phyloP scores from a whole-genome alignment of 2,113 vertebrate species.

The Saimiri boliviensis region DNA sequence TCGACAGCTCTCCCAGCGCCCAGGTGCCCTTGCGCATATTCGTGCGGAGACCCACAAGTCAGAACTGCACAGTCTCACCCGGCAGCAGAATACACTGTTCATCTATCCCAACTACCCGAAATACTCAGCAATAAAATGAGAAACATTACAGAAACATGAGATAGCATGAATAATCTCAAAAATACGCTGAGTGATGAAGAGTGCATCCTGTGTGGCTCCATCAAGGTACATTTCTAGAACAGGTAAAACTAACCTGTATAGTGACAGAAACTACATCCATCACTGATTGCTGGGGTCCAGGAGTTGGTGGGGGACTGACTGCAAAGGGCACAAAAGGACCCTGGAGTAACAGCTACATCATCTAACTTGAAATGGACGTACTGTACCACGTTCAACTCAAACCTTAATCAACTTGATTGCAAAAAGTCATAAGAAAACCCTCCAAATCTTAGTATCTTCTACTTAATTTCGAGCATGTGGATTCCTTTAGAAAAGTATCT shows the following conservation, averaged over 20 bases:
- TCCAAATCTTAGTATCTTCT: not conserved
- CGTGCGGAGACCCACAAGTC: rapidly evolving
- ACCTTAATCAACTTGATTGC: too few species aligned
- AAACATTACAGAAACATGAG: not conserved
- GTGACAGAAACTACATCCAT: not conserved
- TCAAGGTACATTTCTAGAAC: not conserved
- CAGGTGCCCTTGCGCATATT: not conserved
- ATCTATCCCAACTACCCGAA: too few species aligned
- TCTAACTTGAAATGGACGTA: not conserved
- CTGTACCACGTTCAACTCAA: not conserved
- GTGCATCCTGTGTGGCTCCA: not conserved
- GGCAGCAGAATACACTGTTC: rapidly evolving
- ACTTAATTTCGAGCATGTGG: not conserved
- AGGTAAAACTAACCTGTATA: not conserved
- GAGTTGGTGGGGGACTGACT: not conserved
- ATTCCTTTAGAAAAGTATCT: not conserved
- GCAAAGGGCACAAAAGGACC: not conserved
- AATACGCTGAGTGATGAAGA: not conserved
- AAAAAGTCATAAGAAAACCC: too few species aligned
- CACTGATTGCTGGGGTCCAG: not conserved
- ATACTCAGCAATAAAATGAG: too few species aligned
- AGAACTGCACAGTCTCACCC: not conserved
- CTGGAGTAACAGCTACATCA: not conserved
- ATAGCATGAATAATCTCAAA: not conserved
- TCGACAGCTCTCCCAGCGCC: rapidly evolving